Evolutionary conservation across 2,797 vertebrate genomes (phyloP).

Genomic region (Melopsittacus undulatus): DNA sequence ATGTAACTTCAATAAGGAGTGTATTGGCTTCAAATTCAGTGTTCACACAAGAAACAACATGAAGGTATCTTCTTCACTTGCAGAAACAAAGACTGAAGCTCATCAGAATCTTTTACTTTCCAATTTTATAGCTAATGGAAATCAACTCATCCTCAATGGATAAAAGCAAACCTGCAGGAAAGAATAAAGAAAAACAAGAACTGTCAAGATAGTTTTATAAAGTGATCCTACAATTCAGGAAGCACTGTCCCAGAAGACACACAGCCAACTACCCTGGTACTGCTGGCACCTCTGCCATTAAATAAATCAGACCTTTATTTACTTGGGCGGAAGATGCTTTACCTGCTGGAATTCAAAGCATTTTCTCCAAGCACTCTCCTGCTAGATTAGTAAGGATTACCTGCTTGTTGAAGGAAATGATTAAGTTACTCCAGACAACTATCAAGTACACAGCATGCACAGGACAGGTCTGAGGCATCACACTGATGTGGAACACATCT

Average conservation of each 20-base stretch:
- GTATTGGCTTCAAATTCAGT: background rate
- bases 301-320: background rate
- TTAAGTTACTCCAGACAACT: background rate
- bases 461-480: background rate
- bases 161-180: background rate
- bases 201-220: background rate
- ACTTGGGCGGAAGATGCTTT: background rate
- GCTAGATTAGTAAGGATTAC: background rate
- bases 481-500: fast-evolving
- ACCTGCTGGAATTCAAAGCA: background rate
- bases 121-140: background rate
- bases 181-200: background rate
- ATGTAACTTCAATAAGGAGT: background rate
- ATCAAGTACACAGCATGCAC: fast-evolving
- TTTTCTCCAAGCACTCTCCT: background rate
- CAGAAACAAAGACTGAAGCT: background rate
- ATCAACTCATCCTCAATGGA: background rate
- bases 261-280: fast-evolving
- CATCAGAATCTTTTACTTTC: background rate
- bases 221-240: fast-evolving
- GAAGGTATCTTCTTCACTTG: background rate
- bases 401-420: background rate
- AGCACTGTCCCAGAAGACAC: background rate
- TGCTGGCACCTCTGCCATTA: fast-evolving
- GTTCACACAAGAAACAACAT: fast-evolving